A percentile compares a stretch with the other conserved stretches of the same genome.
Evolutionary conservation across 2,113 vertebrate genomes (phyloP).

Genomic region (Pelusios castaneus): DNA sequence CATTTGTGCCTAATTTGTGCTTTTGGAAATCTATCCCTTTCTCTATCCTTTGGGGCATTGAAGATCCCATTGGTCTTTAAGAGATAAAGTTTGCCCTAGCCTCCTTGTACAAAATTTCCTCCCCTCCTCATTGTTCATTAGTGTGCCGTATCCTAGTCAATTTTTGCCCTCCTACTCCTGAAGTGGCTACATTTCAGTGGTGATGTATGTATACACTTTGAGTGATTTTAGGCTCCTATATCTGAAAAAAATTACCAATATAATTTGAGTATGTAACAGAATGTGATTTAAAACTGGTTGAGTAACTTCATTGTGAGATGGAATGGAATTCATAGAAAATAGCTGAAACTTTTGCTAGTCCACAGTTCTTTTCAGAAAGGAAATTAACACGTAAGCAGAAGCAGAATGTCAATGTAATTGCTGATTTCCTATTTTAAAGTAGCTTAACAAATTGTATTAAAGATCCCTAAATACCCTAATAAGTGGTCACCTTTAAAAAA

Average conservation of each 20-base stretch:
- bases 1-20: background rate
- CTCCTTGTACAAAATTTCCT: background rate
- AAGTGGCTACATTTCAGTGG: background rate
- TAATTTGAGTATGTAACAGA: background rate
- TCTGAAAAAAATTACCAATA: conserved; percentile 25
- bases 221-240: conserved; percentile 17
- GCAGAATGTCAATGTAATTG: background rate
- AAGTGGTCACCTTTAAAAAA: background rate
- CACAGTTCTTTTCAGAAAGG: background rate
- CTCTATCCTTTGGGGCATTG: background rate
- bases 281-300: background rate
- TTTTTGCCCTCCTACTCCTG: background rate
- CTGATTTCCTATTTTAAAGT: background rate
- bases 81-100: background rate
- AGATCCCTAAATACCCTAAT: background rate
- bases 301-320: background rate
- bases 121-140: background rate
- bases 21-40: background rate
- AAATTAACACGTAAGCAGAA: background rate
- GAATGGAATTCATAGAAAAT: background rate
- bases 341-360: background rate
- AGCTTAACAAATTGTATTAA: background rate
- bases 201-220: conserved; percentile 10
- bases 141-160: background rate
- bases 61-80: background rate